phyloP scores from a whole-genome alignment of 2,888 invertebrate genomes.

The Celastrina argiolus region DNA sequence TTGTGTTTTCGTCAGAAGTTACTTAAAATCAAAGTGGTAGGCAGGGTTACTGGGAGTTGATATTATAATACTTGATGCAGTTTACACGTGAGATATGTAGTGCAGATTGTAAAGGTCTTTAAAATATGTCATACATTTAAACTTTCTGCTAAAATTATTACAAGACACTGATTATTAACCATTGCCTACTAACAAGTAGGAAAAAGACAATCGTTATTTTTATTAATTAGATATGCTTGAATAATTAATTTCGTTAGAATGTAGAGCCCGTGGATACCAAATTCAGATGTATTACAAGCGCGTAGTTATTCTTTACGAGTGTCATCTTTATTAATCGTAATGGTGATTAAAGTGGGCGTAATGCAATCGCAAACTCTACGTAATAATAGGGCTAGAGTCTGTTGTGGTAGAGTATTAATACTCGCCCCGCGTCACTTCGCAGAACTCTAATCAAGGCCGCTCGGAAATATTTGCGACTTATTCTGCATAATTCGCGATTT shows the following conservation, averaged over 20 bases:
- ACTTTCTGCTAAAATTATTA: too few species aligned
- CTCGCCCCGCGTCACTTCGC: neutral
- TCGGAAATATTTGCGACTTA: constrained; percentile 16
- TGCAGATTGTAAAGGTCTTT: too few species aligned
- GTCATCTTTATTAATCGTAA: constrained; percentile 13
- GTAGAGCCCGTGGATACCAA: constrained; percentile 3
- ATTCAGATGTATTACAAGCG: constrained; percentile 21
- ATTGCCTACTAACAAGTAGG: too few species aligned
- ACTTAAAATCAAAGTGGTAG: neutral
- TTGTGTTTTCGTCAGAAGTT: constrained; percentile 17
- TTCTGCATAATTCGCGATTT: constrained; percentile 19
- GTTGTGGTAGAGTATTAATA: constrained; percentile 10
- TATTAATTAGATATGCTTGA: neutral
- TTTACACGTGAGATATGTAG: too few species aligned
- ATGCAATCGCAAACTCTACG: neutral
- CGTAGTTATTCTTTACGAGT: neutral
- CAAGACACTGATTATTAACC: too few species aligned
- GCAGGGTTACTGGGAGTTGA: neutral
- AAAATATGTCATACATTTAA: too few species aligned
- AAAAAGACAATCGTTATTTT: too few species aligned
- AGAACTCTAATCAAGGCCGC: constrained; percentile 15
- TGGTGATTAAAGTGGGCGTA: constrained; percentile 9
- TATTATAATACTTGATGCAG: too few species aligned
- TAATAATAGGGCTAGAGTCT: neutral
- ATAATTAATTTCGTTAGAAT: neutral